phyloP scores from a whole-genome alignment of 2,113 vertebrate species.

The Xenus cinereus region DNA sequence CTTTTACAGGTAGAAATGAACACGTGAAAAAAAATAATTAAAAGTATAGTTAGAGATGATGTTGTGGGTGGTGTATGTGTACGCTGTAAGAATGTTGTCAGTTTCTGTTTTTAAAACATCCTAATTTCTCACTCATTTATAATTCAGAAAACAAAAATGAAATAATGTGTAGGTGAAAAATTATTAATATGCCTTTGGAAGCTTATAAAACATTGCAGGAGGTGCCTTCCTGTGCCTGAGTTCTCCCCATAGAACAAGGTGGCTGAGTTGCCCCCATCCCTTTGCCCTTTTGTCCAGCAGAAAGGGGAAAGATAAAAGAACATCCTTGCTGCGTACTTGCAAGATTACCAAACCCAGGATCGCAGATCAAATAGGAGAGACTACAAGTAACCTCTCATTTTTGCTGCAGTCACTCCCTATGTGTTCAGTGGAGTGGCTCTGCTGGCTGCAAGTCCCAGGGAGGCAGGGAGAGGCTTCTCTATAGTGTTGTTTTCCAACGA shows the following conservation, averaged over 20 bases:
- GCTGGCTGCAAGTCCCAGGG: too few relatives aligned
- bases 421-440: not conserved
- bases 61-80: not conserved
- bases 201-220: not conserved
- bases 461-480: not conserved
- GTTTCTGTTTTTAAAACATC: not conserved
- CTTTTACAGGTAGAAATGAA: not conserved
- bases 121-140: not conserved
- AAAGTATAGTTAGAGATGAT: rapidly evolving
- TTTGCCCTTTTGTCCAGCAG: not conserved
- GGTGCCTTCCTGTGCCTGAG: not conserved
- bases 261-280: too few relatives aligned
- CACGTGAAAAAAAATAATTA: not conserved
- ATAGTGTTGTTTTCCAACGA: not conserved
- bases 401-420: rapidly evolving
- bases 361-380: not conserved
- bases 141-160: not conserved
- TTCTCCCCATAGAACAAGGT: not conserved
- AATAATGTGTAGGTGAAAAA: not conserved
- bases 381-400: not conserved
- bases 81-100: rapidly evolving
- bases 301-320: not conserved
- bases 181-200: not conserved
- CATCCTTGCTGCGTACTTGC: not conserved
- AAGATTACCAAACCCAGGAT: not conserved